Evolutionary conservation across 2,113 vertebrate species (phyloP).

Genomic region (Copsychus sechellarum): DNA sequence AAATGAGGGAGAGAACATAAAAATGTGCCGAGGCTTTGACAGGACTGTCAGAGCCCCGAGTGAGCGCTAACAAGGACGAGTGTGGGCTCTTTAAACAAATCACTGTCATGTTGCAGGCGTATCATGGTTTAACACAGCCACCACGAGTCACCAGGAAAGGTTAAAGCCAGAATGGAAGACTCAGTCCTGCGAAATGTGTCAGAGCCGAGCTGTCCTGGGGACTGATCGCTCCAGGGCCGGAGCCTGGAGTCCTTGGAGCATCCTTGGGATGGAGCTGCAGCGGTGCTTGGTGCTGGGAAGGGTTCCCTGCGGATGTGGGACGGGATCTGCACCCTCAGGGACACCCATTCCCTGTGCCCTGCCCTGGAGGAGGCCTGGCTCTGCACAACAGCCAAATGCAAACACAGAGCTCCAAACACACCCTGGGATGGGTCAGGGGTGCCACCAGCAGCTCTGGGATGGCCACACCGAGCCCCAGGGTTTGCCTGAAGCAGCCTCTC

Average conservation of each 20-base stretch:
- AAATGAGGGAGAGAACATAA: conserved; percentile 55
- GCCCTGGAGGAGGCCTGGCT: no score
- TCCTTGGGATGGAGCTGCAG: neutral
- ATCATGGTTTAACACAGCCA: conserved; percentile 55
- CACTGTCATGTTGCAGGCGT: conserved; percentile 60
- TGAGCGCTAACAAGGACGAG: conserved; percentile 54
- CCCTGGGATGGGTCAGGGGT: neutral
- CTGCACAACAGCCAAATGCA: neutral
- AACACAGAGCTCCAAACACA: accelerated
- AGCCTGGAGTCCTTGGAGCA: neutral
- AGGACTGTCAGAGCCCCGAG: conserved; percentile 52
- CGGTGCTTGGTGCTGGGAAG: accelerated
- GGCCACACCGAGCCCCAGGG: accelerated
- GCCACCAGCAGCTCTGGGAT: neutral
- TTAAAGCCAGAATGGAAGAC: conserved; percentile 45
- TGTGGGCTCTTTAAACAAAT: conserved; percentile 65
- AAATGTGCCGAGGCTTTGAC: conserved; percentile 50
- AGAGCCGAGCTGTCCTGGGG: neutral
- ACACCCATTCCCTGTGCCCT: neutral
- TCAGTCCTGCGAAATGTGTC: conserved; percentile 14
- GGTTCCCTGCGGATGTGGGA: accelerated
- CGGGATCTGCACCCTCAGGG: neutral
- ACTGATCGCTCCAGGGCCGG: neutral
- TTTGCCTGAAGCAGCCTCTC: neutral
- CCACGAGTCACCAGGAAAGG: conserved; percentile 62